Base-by-base conservation (phyloP, 2,113 vertebrate genomes). In the Leiothrix lutea region DNA sequence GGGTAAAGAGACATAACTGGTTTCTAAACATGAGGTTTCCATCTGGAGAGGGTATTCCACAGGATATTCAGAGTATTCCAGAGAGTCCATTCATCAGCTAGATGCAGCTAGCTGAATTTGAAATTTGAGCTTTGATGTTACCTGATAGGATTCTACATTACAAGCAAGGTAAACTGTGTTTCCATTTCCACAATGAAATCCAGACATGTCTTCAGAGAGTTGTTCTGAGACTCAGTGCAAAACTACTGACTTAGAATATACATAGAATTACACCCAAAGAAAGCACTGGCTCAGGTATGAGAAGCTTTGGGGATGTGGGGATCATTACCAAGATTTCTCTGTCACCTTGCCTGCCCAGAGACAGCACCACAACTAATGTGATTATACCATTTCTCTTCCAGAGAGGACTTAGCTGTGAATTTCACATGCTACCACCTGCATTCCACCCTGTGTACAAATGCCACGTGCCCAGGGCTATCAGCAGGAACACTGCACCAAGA, bases 361-460 rank as follows among this genome's bases (percentile, higher is more conserved):
- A 20, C 0, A 77, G 58, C 36, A 69, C 15, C 33, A 61, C 1
- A 1, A 1, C 9, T 47, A 9, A 54, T 3, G 4, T 5, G 23
- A 35, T 50, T 29, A 18, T 8, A 48, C 9, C 18, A 8, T 14
- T 75, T 65, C 17, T 82, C 14, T 73, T n/a, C 35, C 2, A 77
- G 24, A 12, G n/a, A 69, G 58, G 31, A 54, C 26, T 45, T 58
- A 42, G 33, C 42, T 83, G 23, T 36, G n/a, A 40, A 50, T 73
- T 88, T 73, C 44, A 44, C 26, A 53, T 57, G 65, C 50, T 57
- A 29, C 29, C 62, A n/a, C 70, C 85, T 75, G 38, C 66, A 48
- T 53, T 57, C 40, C 36, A 72, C 56, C 38, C 22, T 54, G 38
- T 22, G 31, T 35, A 20, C 67, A 90, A 65, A 75, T 17, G 23